These are phyloP conservation scores for Trochalopteron elliotii DNA, from an alignment of 2,113 vertebrate genomes.

Conservation along the genomic window DNA sequence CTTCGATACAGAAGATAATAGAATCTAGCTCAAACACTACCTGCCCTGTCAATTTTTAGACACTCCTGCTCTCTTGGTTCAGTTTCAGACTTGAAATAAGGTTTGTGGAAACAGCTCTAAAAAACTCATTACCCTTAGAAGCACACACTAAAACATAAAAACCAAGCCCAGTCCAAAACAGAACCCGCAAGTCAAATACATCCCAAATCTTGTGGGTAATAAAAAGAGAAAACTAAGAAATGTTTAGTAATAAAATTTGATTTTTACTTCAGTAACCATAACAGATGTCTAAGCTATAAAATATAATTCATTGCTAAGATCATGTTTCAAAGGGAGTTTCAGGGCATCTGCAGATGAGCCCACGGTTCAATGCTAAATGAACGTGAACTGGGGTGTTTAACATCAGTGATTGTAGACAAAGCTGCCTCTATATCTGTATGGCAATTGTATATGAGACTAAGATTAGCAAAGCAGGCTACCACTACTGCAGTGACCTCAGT, in stretches of 20 bases:
- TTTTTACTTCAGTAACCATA: conserved; percentile 16
- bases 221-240: neutral
- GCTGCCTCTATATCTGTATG: neutral
- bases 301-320: neutral
- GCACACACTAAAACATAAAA: neutral
- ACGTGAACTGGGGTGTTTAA: neutral
- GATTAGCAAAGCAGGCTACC: neutral
- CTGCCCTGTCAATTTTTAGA: neutral
- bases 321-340: neutral
- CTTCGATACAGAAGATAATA: neutral
- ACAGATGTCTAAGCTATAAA: neutral
- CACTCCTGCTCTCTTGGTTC: neutral
- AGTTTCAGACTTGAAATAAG: neutral
- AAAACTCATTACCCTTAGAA: neutral
- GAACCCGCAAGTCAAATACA: neutral
- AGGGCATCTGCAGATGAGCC: neutral
- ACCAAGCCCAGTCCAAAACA: neutral
- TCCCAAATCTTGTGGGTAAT: neutral
- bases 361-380: neutral
- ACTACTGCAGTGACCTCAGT: neutral
- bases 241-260: neutral
- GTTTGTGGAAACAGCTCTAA: neutral
- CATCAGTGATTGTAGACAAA: neutral
- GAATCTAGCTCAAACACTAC: neutral
- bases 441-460: neutral